These are phyloP conservation scores for Salvator merianae DNA, from an alignment of 2,113 vertebrate species.

Conservation along the genomic window DNA sequence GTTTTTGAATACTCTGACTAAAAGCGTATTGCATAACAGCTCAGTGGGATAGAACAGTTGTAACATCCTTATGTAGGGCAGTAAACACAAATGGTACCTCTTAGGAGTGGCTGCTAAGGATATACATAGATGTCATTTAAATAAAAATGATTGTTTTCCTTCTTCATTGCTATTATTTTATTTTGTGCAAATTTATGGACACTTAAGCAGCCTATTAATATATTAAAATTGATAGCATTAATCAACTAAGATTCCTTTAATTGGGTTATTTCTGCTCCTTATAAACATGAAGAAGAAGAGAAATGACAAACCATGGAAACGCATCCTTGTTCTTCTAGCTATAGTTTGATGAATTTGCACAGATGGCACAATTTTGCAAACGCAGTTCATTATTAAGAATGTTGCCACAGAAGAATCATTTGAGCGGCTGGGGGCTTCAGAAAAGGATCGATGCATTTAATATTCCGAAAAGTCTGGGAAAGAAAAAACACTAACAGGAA, in stretches of 20 bases:
- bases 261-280: not conserved
- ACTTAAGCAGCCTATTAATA: not conserved
- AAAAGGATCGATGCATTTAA: not conserved
- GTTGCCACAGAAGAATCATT: not conserved
- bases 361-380: constrained; percentile 3
- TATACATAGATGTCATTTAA: not conserved
- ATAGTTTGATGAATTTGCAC: not conserved
- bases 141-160: not conserved
- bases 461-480: not conserved
- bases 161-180: not conserved
- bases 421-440: no score
- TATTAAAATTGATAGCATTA: not conserved
- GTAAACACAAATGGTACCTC: not conserved
- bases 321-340: not conserved
- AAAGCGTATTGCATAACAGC: no score
- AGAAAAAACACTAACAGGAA: not conserved
- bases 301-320: not conserved
- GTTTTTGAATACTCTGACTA: no score
- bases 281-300: not conserved
- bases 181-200: not conserved
- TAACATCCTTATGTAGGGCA: not conserved
- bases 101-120: not conserved
- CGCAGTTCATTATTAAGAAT: not conserved
- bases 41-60: no score
- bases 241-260: not conserved